Percentiles rank a stretch among this genome's conserved stretches.
These are phyloP conservation scores for Entomobrya multifasciata DNA, from an alignment of 2,888 invertebrate genomes.

Conservation along the genomic window DNA sequence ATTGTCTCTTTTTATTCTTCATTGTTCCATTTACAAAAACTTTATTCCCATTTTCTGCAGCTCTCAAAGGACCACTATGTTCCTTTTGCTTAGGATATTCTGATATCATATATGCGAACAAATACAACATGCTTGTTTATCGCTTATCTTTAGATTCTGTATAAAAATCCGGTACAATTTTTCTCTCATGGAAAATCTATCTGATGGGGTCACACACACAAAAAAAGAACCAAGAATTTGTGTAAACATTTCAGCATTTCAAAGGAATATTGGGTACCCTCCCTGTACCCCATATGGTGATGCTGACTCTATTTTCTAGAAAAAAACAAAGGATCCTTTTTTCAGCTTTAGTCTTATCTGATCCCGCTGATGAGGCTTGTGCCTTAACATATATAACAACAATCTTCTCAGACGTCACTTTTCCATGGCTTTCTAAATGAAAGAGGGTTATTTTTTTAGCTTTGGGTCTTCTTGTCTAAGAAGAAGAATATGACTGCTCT, in stretches of 20 bases:
- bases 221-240: neutral
- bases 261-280: no score
- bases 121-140: no score
- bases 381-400: constrained; percentile 22
- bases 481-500: constrained; percentile 38
- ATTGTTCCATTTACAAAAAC: neutral
- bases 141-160: neutral
- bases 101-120: neutral
- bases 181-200: no score
- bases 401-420: neutral
- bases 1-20: neutral
- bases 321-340: neutral
- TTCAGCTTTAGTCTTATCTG: constrained; percentile 29
- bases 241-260: no score
- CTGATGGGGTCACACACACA: neutral
- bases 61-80: neutral
- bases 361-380: constrained; percentile 18
- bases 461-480: neutral
- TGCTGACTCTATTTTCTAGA: constrained; percentile 3
- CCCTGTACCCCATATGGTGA: no score
- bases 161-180: constrained; percentile 21
- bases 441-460: neutral
- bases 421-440: neutral
- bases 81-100: neutral
- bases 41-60: neutral